phyloP scores from a whole-genome alignment of 2,888 invertebrate species.

The Parnassius apollo region DNA sequence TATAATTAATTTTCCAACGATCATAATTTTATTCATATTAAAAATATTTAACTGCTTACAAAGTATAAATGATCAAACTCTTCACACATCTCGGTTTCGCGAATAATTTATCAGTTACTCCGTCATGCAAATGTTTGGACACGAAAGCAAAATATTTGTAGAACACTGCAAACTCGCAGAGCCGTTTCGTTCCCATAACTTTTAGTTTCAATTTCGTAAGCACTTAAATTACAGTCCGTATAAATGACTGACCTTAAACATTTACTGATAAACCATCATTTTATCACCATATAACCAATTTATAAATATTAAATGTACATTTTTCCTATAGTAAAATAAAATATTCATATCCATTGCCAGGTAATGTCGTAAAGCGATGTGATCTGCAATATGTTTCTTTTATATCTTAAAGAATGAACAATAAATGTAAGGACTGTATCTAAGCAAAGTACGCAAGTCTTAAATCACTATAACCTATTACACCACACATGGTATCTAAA shows the following conservation, averaged over 20 bases:
- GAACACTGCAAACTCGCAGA: slow-evolving; percentile 47
- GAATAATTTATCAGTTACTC: slow-evolving; percentile 38
- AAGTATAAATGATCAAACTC: slow-evolving; percentile 7
- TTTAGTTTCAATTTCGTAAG: slow-evolving; percentile 36
- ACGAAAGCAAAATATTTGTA: slow-evolving; percentile 57
- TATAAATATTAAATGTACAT: background rate
- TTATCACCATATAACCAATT: background rate
- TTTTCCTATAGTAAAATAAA: too few relatives aligned
- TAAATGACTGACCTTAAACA: slow-evolving; percentile 8
- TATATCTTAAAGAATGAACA: slow-evolving; percentile 4
- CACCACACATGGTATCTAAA: slow-evolving; percentile 3
- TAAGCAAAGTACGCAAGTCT: background rate
- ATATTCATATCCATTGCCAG: too few relatives aligned
- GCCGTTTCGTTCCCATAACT: slow-evolving; percentile 38
- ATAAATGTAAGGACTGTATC: slow-evolving; percentile 1
- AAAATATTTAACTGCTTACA: background rate
- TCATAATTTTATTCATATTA: too few relatives aligned
- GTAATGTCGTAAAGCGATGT: too few relatives aligned
- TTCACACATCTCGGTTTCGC: slow-evolving; percentile 37
- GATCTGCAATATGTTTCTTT: background rate
- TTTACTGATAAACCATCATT: background rate
- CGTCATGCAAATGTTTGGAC: slow-evolving; percentile 45
- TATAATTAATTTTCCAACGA: too few relatives aligned
- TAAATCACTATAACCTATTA: background rate
- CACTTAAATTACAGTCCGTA: slow-evolving; percentile 28